phyloP scores from a whole-genome alignment of 2,797 vertebrate species.

The Hipposideros larvatus region DNA sequence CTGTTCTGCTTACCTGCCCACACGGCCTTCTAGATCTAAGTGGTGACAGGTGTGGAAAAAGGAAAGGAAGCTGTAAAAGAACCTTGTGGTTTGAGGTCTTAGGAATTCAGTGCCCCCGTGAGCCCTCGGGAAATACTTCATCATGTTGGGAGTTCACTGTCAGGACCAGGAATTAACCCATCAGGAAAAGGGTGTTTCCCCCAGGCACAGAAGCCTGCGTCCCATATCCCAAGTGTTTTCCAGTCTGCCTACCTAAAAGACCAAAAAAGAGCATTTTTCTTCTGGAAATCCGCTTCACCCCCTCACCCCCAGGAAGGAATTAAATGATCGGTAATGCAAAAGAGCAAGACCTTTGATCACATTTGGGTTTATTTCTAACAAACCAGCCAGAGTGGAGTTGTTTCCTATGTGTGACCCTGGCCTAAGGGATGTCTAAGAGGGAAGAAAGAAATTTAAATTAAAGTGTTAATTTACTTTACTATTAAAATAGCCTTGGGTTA shows the following conservation, averaged over 20 bases:
- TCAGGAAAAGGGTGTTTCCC: neutral
- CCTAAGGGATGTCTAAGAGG: neutral
- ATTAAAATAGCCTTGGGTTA: neutral
- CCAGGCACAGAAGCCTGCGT: neutral
- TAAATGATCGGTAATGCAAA: neutral
- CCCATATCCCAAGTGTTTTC: neutral
- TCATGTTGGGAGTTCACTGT: accelerated
- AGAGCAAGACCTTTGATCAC: neutral
- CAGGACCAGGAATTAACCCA: neutral
- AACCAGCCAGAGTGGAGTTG: neutral
- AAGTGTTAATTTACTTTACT: neutral
- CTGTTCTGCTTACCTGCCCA: neutral
- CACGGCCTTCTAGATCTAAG: neutral
- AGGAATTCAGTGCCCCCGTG: too few species aligned
- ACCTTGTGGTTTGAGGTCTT: neutral
- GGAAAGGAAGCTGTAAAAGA: neutral
- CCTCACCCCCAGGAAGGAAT: neutral
- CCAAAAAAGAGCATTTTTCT: neutral
- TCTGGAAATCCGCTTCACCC: neutral
- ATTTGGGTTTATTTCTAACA: neutral
- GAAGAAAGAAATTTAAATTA: neutral
- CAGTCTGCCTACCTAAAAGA: neutral
- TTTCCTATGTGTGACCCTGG: neutral
- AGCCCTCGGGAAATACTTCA: neutral
- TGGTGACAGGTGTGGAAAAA: neutral